These are phyloP conservation scores for Poecile atricapillus DNA, from an alignment of 2,113 vertebrate genomes.

Conservation along the genomic window DNA sequence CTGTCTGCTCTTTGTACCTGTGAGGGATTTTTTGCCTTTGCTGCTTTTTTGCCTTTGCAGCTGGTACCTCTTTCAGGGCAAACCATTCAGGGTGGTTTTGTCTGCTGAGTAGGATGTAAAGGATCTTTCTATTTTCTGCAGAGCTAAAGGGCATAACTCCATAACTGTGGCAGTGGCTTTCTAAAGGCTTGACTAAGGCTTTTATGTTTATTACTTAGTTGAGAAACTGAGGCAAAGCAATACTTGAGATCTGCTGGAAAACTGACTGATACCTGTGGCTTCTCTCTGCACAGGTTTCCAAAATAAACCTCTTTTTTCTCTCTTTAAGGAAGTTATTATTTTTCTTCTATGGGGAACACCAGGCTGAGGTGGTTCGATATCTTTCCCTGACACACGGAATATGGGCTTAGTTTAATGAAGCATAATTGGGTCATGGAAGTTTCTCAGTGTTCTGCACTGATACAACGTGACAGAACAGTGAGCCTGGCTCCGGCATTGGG, in stretches of 20 bases:
- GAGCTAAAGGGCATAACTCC: not conserved
- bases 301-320: not conserved
- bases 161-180: not conserved
- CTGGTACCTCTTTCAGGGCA: not conserved
- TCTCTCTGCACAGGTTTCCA: not conserved
- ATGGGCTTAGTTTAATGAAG: conserved; percentile 55
- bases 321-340: not conserved
- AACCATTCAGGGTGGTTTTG: not conserved
- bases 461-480: conserved; percentile 24
- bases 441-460: conserved; percentile 4
- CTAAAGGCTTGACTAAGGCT: not conserved
- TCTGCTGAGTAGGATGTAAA: not conserved
- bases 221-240: not conserved
- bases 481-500: not conserved
- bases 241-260: not conserved
- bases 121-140: not conserved
- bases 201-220: not conserved
- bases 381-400: not conserved
- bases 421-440: conserved; percentile 56
- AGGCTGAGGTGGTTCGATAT: not conserved
- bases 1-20: not conserved
- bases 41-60: not conserved
- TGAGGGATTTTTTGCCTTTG: not conserved
- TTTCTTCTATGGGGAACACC: not conserved
- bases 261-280: not conserved